phyloP scores from a whole-genome alignment of 2,797 vertebrate genomes.

The Morus bassanus region DNA sequence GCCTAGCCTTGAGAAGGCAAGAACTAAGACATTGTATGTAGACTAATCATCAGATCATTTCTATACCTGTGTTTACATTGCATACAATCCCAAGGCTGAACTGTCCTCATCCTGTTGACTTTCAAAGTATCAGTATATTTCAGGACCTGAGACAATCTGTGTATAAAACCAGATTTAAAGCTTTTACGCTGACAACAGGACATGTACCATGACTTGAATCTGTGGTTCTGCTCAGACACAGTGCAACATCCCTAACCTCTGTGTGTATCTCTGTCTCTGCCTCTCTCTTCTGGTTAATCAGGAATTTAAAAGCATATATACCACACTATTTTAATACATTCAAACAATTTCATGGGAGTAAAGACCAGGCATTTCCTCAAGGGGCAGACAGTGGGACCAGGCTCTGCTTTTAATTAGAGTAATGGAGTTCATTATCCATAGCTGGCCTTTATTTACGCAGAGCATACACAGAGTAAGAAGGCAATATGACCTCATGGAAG shows the following conservation, averaged over 20 bases:
- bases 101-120: not conserved
- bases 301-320: not conserved
- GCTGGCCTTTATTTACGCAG: not conserved
- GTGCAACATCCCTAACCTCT: not conserved
- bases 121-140: not conserved
- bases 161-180: not conserved
- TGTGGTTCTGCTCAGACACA: not conserved
- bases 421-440: not conserved
- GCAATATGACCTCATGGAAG: not conserved
- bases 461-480: not conserved
- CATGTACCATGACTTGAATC: not conserved
- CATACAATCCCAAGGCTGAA: not conserved
- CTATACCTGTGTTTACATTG: not conserved
- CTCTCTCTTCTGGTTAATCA: not conserved
- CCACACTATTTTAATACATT: not conserved
- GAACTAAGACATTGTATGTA: not conserved
- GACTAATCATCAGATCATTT: not conserved
- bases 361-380: slow-evolving; percentile 8
- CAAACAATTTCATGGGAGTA: not conserved
- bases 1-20: not conserved
- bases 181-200: not conserved
- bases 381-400: not conserved
- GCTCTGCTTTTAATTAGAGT: slow-evolving; percentile 9
- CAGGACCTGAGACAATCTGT: not conserved
- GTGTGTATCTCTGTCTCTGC: not conserved